phyloP scores from a whole-genome alignment of 30 jellyfish, hydroid and myxozoan genomes.

The Pelagia noctiluca region DNA sequence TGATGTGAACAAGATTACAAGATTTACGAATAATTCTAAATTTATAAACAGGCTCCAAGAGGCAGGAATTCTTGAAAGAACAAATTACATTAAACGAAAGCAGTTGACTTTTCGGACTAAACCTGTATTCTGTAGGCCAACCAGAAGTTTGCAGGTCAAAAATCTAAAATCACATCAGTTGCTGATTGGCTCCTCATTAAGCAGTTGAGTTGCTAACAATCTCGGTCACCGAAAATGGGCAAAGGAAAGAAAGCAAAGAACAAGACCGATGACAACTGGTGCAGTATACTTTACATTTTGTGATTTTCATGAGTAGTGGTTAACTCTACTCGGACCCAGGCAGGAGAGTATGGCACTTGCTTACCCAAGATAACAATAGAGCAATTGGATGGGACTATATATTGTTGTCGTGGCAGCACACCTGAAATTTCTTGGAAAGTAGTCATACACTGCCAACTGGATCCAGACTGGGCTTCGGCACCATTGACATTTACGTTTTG shows the following conservation, averaged over 20 bases:
- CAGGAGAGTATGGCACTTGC: not conserved
- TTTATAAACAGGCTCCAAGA: not conserved
- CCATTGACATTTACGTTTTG: too few species aligned
- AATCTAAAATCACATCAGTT: not conserved
- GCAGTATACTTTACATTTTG: too few species aligned
- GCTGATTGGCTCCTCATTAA: not conserved
- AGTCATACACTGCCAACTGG: too few species aligned
- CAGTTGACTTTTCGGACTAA: not conserved
- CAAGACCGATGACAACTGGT: conserved; percentile 73
- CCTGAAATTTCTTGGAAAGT: too few species aligned
- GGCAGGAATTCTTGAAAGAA: not conserved
- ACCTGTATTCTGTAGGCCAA: not conserved
- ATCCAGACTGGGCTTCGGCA: too few species aligned
- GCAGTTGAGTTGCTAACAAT: not conserved
- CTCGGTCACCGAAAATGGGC: conserved; percentile 46
- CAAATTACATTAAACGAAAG: not conserved
- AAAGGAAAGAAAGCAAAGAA: conserved; percentile 74
- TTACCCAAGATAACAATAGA: too few species aligned
- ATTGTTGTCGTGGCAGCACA: not conserved
- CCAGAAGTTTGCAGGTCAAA: not conserved
- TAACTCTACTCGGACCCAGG: not conserved
- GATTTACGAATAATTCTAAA: not conserved
- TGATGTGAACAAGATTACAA: conserved; percentile 1
- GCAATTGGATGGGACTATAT: not conserved
- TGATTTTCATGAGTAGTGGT: too few species aligned